phyloP scores from a whole-genome alignment of 2,113 vertebrate genomes.

The Odontesthes bonariensis region DNA sequence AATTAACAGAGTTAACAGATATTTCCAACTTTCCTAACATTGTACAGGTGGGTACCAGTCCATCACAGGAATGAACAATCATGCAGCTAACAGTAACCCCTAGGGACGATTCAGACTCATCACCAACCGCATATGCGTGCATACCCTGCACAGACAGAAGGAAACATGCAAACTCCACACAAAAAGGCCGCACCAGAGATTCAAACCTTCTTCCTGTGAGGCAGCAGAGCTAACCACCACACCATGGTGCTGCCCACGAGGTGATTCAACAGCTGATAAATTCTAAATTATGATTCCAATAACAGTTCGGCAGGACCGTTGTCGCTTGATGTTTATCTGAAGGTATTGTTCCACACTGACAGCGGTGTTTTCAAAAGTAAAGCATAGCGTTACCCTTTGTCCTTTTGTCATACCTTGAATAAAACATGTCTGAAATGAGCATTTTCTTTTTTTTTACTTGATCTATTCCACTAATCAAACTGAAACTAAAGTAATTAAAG shows the following conservation, averaged over 20 bases:
- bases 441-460: neutral
- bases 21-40: too few species aligned
- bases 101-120: too few species aligned
- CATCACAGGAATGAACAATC: neutral
- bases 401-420: too few species aligned
- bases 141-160: neutral
- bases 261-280: neutral
- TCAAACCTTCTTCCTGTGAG: too few species aligned
- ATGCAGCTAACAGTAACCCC: too few species aligned
- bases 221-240: neutral
- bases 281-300: neutral
- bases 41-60: neutral
- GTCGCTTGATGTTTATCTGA: neutral
- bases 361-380: neutral
- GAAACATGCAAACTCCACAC: neutral
- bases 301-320: neutral
- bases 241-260: neutral
- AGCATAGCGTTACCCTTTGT: too few species aligned
- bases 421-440: too few species aligned
- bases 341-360: neutral
- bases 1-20: too few species aligned
- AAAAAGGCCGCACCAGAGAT: neutral
- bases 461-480: slow-evolving; percentile 18
- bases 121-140: too few species aligned
- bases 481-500: slow-evolving; percentile 21